Base-by-base conservation (phyloP, 2,888 invertebrate genomes). In the Oscheius sp. region DNA sequence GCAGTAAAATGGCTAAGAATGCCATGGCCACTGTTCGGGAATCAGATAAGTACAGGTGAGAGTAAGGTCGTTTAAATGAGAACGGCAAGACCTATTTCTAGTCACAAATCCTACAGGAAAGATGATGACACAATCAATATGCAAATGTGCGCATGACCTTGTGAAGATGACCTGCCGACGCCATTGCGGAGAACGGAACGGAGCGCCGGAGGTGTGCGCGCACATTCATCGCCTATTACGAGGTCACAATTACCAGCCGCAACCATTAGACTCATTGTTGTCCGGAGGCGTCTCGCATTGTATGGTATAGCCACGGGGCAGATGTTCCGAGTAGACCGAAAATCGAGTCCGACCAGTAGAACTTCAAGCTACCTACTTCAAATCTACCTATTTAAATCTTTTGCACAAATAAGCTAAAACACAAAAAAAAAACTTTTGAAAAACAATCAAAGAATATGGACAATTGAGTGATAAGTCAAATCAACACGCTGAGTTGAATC, bases 81-180 rank as follows among this genome's bases (percentile, higher is more conserved):
- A 48, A 13, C 47, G 63, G 51, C 63, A 47, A 29, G 63, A 32
- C 63, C 33, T 58, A 58, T 58, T 66, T 51, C 66, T 21, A 21
- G 21, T 21, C 21, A 21, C 42, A 42, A 3, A 42, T 42, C 42
- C 42, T 42, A 5, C 42, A 42, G 42, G 7, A 42, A 55, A 21
- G 50, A 32, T 29, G 55, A 68, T 51, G 35, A 55, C 35, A 68
- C 68, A 55, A 68, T 68, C 68, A 35, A 68, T 68, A 68, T 68
- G 68, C 55, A 68, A 68, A 68, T 68, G 68, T 68, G 55, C 53
- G 68, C 33, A 55, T 37, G 68, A 55, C 68, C 68, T 68, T 68
- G 68, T 29, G 55, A 68, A 53, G 68, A 55, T 68, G 53, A 68
- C 68, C 68, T 68, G 68, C 55, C 68, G 48, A 63, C 35, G 68